Evolutionary conservation across 2,113 vertebrate genomes (phyloP), one percentile per base, ranked within the genome.

Genomic region (Dipodomys ordii): DNA sequence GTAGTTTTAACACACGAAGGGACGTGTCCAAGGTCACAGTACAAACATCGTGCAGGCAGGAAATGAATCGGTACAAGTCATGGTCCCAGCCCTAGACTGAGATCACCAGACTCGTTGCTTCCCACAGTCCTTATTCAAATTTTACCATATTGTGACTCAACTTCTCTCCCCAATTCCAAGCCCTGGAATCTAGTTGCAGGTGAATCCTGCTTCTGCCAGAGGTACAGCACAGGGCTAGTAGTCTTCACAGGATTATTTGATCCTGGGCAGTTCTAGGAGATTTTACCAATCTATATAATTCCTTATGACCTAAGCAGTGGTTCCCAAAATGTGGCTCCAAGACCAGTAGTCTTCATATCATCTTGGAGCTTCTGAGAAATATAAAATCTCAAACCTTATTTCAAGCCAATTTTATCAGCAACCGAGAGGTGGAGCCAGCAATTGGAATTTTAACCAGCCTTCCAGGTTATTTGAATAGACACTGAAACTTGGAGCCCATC

Each of bases 131-230:
- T 94, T 87, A 87, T 90, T 64, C 53, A 73, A 44, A 72, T 18
- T 78, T 94, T 39, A 72, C 23, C 35, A 67, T 93, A 57, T 69
- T 13, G 84, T 81, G 28, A 68, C 62, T 87, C 57, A 85, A 28
- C 15, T 67, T 82, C 19, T 35, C 67, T 35, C 67, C 30, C 19
- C 11, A 5, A 44, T 65, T 95, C 53, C 23, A 73, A 86, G 57
- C 22, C 39, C 19, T 76, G 15, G 53, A 16, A 53, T 82, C 79
- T 78, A 62, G 77, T 30, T 53, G 77, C 67, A 20, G 53, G 15
- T 81, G 44, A 60, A 46, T 49, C 62, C 7, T 79, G n/a, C 65
- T 64, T 88, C 65, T 87, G n/a, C 19, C 11, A 8, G 16, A 82
- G 44, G 10, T 32, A 11, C 88, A 82, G 30, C 23, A 49, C n/a